Evolutionary conservation across 2,888 invertebrate genomes (phyloP), one percentile per base, ranked within the genome.

Genomic region (Eupelmus urozonus): DNA sequence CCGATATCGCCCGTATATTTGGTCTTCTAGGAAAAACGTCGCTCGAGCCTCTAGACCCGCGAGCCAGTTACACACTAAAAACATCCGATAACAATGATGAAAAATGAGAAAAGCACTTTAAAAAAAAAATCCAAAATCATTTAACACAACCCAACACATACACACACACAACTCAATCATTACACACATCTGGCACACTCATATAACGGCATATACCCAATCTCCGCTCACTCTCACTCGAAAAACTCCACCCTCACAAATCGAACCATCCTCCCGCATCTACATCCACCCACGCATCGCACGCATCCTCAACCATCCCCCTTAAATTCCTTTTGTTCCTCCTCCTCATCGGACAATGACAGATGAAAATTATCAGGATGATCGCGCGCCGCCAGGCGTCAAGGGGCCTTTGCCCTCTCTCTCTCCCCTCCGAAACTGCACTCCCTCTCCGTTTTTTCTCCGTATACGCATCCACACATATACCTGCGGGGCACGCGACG

Each of bases 321-420:
- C 9, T 9, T 9, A 34, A 34, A 34, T 34, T n/a, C n/a, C 34
- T 34, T 34, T 34, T 34, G 34, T 34, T 57, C 27, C 70, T 34
- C 34, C 34, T 34, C 34, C 34, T 34, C 34, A 34, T 23, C n/a
- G 42, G 66, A 65, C 71, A 72, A 72, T 72, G 71, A 77, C 71
- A 60, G 60, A 77, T 72, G 76, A 66, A 77, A 70, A 65, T 76
- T 71, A 76, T 76, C 76, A 57, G n/a, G n/a, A n/a, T 20, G 42
- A 55, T 73, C 55, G 55, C 5, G 45, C 16, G 13, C 16, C 2
- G 45, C 45, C 9, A 13, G 45, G 34, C 34, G 34, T 3, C 34
- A 34, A 2, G 25, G 2, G 13, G 27, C 34, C 20, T 34, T 20
- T 11, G 40, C 59, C 11, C 51, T 42, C 25, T 59, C 66, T 51